Conservation (phyloP, 2,113 vertebrate species). For the Puffinus mauretanicus region DNA sequence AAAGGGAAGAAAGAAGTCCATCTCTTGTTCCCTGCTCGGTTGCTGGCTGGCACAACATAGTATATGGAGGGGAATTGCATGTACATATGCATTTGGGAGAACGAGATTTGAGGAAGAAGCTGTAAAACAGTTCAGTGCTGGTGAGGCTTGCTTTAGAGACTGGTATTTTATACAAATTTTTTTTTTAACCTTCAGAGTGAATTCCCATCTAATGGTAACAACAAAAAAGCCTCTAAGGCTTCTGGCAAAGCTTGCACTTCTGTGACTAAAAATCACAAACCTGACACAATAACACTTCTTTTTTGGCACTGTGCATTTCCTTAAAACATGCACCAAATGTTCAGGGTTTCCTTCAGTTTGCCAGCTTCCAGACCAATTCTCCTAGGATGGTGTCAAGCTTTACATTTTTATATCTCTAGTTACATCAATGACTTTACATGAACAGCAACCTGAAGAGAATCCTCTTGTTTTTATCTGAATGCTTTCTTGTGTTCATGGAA, state of each 20-base stretch:
- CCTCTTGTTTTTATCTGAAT: not conserved
- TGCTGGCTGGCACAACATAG: not conserved
- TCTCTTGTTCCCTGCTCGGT: not conserved
- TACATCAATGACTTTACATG: not conserved
- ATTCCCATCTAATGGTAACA: not conserved
- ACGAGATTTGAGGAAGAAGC: not conserved
- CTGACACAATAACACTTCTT: not conserved
- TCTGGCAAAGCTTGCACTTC: not conserved
- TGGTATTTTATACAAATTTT: not conserved
- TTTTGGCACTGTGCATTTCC: not conserved
- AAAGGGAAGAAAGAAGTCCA: not conserved
- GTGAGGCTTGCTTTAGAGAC: not conserved
- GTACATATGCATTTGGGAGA: not conserved
- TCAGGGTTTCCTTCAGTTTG: not conserved
- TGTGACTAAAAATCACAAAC: slow-evolving; percentile 1
- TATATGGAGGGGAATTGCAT: not conserved
- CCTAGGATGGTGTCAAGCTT: not conserved
- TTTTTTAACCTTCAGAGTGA: not conserved
- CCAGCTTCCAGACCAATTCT: not conserved
- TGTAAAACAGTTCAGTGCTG: not conserved
- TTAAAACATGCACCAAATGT: not conserved
- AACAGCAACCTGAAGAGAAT: not conserved
- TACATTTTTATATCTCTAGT: not conserved
- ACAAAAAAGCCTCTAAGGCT: not conserved
- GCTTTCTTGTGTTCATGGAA: not conserved